A percentile compares a stretch with the other conserved stretches of the same genome.
Evolutionary conservation across 2,888 invertebrate species (phyloP).

Genomic region (Scaptomyza reducta): DNA sequence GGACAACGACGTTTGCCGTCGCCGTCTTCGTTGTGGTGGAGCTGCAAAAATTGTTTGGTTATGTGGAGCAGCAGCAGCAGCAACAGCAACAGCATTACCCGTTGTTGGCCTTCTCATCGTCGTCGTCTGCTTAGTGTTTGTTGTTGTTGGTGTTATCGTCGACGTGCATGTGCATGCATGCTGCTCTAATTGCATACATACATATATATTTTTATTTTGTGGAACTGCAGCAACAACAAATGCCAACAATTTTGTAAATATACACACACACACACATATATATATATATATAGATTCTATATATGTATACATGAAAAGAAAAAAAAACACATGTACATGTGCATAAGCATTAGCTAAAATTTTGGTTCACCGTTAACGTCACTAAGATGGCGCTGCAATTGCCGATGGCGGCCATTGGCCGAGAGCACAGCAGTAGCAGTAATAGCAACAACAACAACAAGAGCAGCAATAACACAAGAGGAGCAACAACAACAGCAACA

Average conservation of each 20-base stretch:
- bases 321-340: background rate
- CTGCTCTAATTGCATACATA: slow-evolving; percentile 14
- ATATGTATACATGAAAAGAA: background rate
- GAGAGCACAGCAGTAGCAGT: slow-evolving; percentile 26
- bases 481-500: background rate
- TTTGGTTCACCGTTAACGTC: slow-evolving; percentile 1
- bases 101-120: slow-evolving; percentile 7
- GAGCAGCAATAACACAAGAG: slow-evolving; percentile 14
- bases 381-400: slow-evolving; percentile 51
- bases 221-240: slow-evolving; percentile 12
- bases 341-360: background rate
- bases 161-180: slow-evolving; percentile 18
- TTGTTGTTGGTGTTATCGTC: slow-evolving; percentile 10
- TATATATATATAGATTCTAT: background rate
- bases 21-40: slow-evolving; percentile 5
- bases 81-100: background rate
- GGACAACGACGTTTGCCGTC: slow-evolving; percentile 13
- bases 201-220: background rate
- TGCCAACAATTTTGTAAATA: slow-evolving; percentile 19
- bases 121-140: slow-evolving; percentile 19
- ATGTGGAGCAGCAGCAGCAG: slow-evolving; percentile 34
- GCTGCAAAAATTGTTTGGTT: slow-evolving; percentile 56
- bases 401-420: slow-evolving; percentile 25
- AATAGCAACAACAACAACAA: slow-evolving; percentile 22
- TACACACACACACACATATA: background rate